Conservation (phyloP, 2,113 vertebrate genomes). For the Rhinichthys klamathensis region DNA sequence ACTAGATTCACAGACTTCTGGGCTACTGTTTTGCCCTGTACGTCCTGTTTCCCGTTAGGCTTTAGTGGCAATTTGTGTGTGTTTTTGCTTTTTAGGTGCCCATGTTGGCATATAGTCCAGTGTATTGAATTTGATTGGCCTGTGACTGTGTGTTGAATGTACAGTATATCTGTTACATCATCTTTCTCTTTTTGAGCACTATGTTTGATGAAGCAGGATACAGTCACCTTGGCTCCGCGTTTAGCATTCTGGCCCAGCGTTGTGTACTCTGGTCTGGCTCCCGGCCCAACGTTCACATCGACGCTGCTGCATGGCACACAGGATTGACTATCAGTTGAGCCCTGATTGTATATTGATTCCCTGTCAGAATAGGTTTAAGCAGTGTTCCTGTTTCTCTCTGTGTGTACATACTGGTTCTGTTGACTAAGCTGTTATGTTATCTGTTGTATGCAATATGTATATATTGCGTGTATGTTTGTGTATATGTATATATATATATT, state of each 20-base stretch:
- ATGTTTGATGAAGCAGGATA: background rate
- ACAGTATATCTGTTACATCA: background rate
- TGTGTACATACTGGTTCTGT: slow-evolving; percentile 41
- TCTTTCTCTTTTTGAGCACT: slow-evolving; percentile 2
- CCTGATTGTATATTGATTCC: slow-evolving; percentile 61
- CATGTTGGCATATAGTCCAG: background rate
- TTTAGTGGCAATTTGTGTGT: background rate
- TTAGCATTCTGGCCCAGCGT: slow-evolving; percentile 24
- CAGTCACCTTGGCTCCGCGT: slow-evolving; percentile 40
- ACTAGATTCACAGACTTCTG: slow-evolving; percentile 7
- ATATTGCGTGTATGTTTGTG: too few relatives aligned
- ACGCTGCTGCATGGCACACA: slow-evolving; percentile 25
- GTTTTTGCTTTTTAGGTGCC: slow-evolving; percentile 8
- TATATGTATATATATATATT: too few relatives aligned
- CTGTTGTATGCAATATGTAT: too few relatives aligned
- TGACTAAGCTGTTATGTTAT: slow-evolving; percentile 14
- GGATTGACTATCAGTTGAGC: slow-evolving; percentile 51
- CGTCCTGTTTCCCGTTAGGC: background rate
- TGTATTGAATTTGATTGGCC: background rate
- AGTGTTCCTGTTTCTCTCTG: slow-evolving; percentile 4
- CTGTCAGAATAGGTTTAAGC: slow-evolving; percentile 48
- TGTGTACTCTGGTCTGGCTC: background rate
- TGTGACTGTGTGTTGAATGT: background rate
- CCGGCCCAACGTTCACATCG: background rate
- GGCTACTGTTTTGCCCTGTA: background rate